Percentiles rank a stretch among this genome's conserved stretches.
Conservation (phyloP, 2,797 vertebrate species). For the Enteromius argenteus region DNA sequence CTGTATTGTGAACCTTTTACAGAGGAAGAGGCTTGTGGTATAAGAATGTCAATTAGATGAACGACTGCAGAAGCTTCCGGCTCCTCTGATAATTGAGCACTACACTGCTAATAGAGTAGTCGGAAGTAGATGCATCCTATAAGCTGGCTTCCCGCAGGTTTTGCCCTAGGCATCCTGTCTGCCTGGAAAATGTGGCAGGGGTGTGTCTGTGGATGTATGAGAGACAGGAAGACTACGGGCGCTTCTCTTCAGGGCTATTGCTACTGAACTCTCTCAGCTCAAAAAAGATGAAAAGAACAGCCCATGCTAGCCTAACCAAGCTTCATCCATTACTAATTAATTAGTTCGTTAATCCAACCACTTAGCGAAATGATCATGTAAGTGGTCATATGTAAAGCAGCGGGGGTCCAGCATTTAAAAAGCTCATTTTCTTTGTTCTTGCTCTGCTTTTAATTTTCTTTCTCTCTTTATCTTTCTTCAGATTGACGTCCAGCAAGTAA, state of each 20-base stretch:
- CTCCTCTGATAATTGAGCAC: conserved; percentile 33
- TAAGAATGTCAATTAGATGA: conserved; percentile 19
- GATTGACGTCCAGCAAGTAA: conserved; percentile 92
- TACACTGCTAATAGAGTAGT: conserved; percentile 37
- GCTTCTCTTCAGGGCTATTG: conserved; percentile 32
- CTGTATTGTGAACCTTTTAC: not conserved
- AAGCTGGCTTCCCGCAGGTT: conserved; percentile 44
- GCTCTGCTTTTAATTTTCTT: conserved; percentile 3
- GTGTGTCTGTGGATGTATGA: conserved; percentile 32
- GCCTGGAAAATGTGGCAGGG: conserved; percentile 10
- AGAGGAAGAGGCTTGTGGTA: not conserved
- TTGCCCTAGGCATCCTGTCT: conserved; percentile 44
- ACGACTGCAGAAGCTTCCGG: conserved; percentile 19
- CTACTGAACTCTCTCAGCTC: conserved; percentile 53
- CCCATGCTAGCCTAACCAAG: conserved; percentile 45
- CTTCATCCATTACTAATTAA: conserved; percentile 61
- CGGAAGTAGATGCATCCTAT: conserved; percentile 49
- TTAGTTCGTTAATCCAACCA: conserved; percentile 63
- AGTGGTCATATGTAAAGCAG: conserved; percentile 60
- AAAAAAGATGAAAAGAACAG: conserved; percentile 62
- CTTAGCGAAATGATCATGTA: conserved; percentile 69
- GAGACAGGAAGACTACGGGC: conserved; percentile 32
- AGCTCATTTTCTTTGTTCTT: not conserved
- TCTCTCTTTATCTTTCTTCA: conserved; percentile 62
- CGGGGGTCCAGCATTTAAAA: conserved; percentile 44